A percentile compares a stretch with the other conserved stretches of the same genome.
Evolutionary conservation across 2,888 invertebrate genomes (phyloP).

Genomic region (Heteromurus nitidus): DNA sequence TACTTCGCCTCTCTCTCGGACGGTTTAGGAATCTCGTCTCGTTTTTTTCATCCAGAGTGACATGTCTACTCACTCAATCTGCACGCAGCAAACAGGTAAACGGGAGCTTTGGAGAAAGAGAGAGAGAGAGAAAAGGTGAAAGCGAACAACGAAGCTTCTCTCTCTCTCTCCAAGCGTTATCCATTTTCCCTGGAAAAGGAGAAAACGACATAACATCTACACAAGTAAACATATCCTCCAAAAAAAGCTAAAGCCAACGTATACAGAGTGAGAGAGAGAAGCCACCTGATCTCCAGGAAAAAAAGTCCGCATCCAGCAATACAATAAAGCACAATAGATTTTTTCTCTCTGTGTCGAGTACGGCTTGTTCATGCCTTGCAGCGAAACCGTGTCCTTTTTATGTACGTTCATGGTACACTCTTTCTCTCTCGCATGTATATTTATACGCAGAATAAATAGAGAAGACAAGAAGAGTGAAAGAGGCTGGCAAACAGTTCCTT

Average conservation of each 20-base stretch:
- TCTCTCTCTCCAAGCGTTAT: not conserved
- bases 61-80: too few relatives aligned
- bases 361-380: slow-evolving; percentile 32
- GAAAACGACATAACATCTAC: not conserved
- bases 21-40: too few relatives aligned
- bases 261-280: not conserved
- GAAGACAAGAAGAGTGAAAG: not conserved
- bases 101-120: not conserved
- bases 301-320: slow-evolving; percentile 2
- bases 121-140: not conserved
- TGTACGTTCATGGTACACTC: not conserved
- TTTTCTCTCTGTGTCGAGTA: too few relatives aligned
- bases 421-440: not conserved
- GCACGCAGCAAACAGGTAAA: not conserved
- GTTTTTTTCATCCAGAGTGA: too few relatives aligned
- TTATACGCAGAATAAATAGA: not conserved
- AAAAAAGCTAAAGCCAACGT: slow-evolving; percentile 17
- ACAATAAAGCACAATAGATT: slow-evolving; percentile 56
- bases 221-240: not conserved
- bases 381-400: not conserved
- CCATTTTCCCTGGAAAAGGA: too few relatives aligned
- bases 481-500: slow-evolving; percentile 9
- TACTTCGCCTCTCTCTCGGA: too few relatives aligned
- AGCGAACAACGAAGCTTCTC: not conserved
- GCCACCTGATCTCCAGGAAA: slow-evolving; percentile 17